These are phyloP conservation scores for Dufourea novaeangliae DNA, from an alignment of 1,140 invertebrate species.

Conservation along the genomic window DNA sequence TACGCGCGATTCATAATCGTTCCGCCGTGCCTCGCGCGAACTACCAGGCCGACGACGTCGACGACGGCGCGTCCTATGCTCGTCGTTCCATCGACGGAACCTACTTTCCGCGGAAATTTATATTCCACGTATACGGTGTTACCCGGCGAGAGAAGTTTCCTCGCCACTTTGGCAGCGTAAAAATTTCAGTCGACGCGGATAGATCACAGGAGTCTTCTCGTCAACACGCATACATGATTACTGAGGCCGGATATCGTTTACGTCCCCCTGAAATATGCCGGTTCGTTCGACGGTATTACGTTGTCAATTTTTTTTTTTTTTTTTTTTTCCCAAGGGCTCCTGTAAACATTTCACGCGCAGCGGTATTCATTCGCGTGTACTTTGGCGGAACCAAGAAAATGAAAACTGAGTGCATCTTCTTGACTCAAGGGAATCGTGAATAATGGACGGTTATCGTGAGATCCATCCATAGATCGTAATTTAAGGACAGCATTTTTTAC, in stretches of 20 bases:
- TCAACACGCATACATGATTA: neutral
- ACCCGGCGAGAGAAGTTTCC: neutral
- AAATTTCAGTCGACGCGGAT: neutral
- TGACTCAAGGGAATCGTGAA: neutral
- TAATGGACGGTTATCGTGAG: constrained; percentile 17
- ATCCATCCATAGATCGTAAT: too few species aligned
- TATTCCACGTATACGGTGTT: neutral
- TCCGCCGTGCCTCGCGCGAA: too few species aligned
- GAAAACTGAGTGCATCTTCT: neutral
- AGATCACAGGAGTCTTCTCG: neutral
- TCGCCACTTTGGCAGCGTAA: neutral
- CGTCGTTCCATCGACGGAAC: neutral
- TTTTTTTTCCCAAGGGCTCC: neutral
- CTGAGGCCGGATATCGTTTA: neutral
- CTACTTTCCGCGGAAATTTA: neutral
- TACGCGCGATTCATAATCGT: neutral
- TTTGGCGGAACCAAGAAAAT: neutral
- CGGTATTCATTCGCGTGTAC: neutral
- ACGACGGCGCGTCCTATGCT: neutral
- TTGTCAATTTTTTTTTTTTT: too few species aligned
- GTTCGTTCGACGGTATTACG: neutral
- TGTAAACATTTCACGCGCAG: neutral
- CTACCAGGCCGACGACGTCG: too few species aligned
- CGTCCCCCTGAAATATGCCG: neutral
- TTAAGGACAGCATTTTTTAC: too few species aligned